phyloP scores from a whole-genome alignment of 1,140 invertebrate species.

The Vollenhovia emeryi region DNA sequence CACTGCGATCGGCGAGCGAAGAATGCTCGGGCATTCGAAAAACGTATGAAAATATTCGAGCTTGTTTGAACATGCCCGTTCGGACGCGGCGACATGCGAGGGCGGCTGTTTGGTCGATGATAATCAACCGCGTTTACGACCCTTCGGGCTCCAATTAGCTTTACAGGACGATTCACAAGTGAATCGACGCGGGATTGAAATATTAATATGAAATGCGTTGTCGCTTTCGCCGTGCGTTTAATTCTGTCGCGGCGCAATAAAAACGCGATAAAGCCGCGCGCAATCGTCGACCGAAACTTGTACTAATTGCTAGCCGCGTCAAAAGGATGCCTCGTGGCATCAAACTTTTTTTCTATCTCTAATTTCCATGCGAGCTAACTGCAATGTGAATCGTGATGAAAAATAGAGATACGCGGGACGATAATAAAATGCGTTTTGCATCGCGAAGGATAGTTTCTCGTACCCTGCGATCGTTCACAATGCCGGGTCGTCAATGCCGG shows the following conservation, averaged over 20 bases:
- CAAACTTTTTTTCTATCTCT: background rate
- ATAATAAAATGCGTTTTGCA: slow-evolving; percentile 4
- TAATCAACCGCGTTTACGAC: slow-evolving; percentile 48
- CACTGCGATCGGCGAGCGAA: slow-evolving; percentile 28
- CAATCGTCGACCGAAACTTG: background rate
- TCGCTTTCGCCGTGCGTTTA: background rate
- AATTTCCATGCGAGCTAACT: background rate
- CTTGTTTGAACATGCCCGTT: slow-evolving; percentile 16
- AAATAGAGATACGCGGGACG: background rate
- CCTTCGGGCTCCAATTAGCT: slow-evolving; percentile 43
- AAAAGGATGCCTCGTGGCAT: background rate
- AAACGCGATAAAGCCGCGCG: background rate
- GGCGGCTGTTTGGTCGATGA: slow-evolving; percentile 50
- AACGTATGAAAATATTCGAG: slow-evolving; percentile 32
- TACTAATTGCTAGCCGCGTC: background rate
- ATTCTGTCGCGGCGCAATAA: background rate
- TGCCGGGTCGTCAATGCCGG: background rate
- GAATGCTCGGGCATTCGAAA: slow-evolving; percentile 42
- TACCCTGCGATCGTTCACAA: background rate
- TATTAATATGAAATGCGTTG: slow-evolving; percentile 25
- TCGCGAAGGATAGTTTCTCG: background rate
- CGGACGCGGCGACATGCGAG: background rate
- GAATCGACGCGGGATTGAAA: background rate
- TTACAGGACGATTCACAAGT: slow-evolving; percentile 34
- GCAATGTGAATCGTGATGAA: background rate